Conservation (phyloP, 2,113 vertebrate species). For the Syngnathoides biaculeatus region DNA sequence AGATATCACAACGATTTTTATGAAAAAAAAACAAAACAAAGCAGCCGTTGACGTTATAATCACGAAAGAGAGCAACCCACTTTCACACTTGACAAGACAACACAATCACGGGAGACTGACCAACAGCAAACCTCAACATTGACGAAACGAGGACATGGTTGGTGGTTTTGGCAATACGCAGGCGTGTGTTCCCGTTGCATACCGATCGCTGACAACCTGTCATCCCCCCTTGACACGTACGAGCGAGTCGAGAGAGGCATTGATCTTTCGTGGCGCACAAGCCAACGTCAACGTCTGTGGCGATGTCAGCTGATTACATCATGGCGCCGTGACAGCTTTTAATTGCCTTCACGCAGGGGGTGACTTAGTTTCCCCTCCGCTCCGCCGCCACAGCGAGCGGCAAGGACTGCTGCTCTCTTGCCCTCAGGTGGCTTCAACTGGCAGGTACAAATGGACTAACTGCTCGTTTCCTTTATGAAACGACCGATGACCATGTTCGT, state of each 20-base stretch:
- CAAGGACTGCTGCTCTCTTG: neutral
- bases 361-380: constrained; percentile 18
- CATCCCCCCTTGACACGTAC: constrained; percentile 29
- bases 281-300: constrained; percentile 13
- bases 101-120: too few relatives aligned
- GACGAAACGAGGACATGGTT: too few relatives aligned
- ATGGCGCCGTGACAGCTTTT: constrained; percentile 27
- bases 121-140: too few relatives aligned
- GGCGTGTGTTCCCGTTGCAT: constrained; percentile 15
- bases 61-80: too few relatives aligned
- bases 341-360: constrained; percentile 22
- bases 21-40: too few relatives aligned
- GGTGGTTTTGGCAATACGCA: neutral
- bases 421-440: neutral
- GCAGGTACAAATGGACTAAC: neutral
- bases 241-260: constrained; percentile 31
- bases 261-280: constrained; percentile 39
- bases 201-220: constrained; percentile 49
- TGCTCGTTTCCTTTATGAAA: neutral
- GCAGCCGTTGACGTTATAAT: too few relatives aligned
- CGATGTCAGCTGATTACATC: constrained; percentile 24
- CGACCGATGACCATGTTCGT: too few relatives aligned
- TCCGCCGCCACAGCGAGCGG: constrained; percentile 3
- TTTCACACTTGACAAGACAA: too few relatives aligned
- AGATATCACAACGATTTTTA: too few relatives aligned